Base-by-base conservation (phyloP, 2,888 invertebrate species). In the Metopia argyrocephala region DNA sequence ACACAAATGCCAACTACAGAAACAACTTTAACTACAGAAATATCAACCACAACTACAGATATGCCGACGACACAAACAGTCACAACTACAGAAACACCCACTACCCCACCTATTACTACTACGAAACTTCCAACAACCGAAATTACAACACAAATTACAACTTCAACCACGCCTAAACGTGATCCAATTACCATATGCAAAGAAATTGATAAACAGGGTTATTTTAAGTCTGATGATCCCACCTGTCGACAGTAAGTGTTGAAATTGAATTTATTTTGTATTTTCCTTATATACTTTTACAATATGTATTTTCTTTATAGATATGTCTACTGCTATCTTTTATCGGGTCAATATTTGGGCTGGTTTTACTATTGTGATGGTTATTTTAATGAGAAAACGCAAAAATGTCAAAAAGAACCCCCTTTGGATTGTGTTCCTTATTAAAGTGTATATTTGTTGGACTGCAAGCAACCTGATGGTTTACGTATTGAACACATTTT, bases 261-360 rank as follows among this genome's bases (percentile, higher is more conserved):
- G 3, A 28, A 28, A 28, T 54, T 4, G 1, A 23, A 27, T 0
- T 12, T 18, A 50, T 20, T 15, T 48, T 48, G 0, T 9, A 2
- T 31, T 56, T 38, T 45, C 27, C n/a, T 31, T 45, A 38, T 45
- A 20, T 46, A 31, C 15, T 20, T 50, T 57, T 18, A 12, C 9
- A 31, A 3, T 45, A 21, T 64, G 15, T 48, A 54, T 71, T 61
- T 15, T 46, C 18, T 15, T 78, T 78, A 66, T 46, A 86, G 86
- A 65, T 85, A 78, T 48, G 59, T 86, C 5, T 78, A 79, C 23
- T 86, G 86, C 61, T 86, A 83, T 31, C 6, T 62, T 0, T 69
- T 86, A 50, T 82, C 84, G 20, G 86, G 84, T 0, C 84, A 86
- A 73, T 85, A 83, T 73, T 66, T 86, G 62, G 86, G 85, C 52